Base-by-base conservation (phyloP, 2,113 vertebrate genomes). In the Rhabdornis inornatus region DNA sequence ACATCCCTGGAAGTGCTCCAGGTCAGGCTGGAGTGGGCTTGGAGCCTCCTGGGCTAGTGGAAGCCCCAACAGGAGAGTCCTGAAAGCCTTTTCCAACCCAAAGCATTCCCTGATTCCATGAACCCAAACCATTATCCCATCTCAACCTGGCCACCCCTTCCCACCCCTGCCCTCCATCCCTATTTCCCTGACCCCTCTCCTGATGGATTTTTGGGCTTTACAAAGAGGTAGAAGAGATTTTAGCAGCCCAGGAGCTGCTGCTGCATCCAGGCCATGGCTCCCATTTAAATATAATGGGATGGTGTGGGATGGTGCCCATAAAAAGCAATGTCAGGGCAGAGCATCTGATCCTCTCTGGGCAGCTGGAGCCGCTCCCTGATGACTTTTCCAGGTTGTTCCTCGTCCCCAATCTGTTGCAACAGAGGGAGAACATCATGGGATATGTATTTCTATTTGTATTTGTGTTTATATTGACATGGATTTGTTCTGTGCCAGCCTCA, bases 281-380 rank as follows among this genome's bases (percentile, higher is more conserved):
- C 7, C 66, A 55, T 65, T 85, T 82, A 30, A 84, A 78, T 60
- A 25, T 4, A n/a, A 86, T 23, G 35, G 80, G 76, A 55, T 35
- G 0, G 49, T 11, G 90, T 13, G 69, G 12, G 76, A 75, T 0
- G 72, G 57, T 61, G 53, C 25, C 92, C 91, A 92, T 83, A 95
- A 96, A 95, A 88, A 96, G 90, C 87, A 33, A 90, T n/a, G 84
- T 59, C 85, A 76, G 89, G 83, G 82, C 64, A 81, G 91, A 86
- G 84, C 82, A 88, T 72, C 72, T 90, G 93, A 83, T 65, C 79
- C 30, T 0, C 49, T 56, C 53, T 2, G 18, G 81, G 89, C 96
- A 92, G 91, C 86, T 82, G 95, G 93, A 77, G 35, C 25, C 59
- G 87, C 60, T 92, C 74, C 77, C 88, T 93, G 87, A 95, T 93